Percentiles rank a stretch among this genome's conserved stretches.
phyloP scores from a whole-genome alignment of 2,888 invertebrate species.

The Sinelater perroti region DNA sequence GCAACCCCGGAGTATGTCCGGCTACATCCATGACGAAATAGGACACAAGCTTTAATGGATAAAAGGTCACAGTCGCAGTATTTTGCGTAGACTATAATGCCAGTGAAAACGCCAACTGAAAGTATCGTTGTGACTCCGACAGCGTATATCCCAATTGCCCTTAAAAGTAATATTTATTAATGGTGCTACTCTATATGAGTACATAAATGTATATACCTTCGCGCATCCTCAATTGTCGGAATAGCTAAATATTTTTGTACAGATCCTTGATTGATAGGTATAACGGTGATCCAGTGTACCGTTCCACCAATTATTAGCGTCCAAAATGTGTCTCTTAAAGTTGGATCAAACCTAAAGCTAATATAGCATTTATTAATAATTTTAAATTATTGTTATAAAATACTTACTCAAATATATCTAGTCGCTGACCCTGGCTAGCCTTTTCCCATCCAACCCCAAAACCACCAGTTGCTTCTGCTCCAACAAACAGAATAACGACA shows the following conservation, averaged over 20 bases:
- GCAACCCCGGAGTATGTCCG: conserved; percentile 71
- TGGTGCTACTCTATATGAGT: too few relatives aligned
- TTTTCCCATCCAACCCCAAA: conserved; percentile 66
- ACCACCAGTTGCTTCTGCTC: conserved; percentile 66
- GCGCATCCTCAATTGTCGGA: conserved; percentile 65
- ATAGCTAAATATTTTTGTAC: conserved; percentile 71
- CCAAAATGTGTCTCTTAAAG: conserved; percentile 69
- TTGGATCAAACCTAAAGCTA: conserved; percentile 56
- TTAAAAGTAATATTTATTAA: too few relatives aligned
- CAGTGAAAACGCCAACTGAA: conserved; percentile 66
- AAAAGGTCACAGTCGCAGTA: conserved; percentile 73
- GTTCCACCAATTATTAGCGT: conserved; percentile 67
- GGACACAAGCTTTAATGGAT: conserved; percentile 67
- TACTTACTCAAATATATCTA: conserved; percentile 69
- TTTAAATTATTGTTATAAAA: conserved; percentile 45
- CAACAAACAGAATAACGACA: conserved; percentile 66
- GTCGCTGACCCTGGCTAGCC: conserved; percentile 65
- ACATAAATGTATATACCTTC: conserved; percentile 58
- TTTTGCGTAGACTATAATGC: conserved; percentile 70
- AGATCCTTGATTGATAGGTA: conserved; percentile 66
- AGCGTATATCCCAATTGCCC: conserved; percentile 9
- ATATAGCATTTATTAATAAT: too few relatives aligned
- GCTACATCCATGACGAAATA: conserved; percentile 78
- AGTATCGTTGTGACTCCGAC: conserved; percentile 67
- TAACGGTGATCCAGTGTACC: conserved; percentile 64